Conservation (phyloP, 2,797 vertebrate genomes). For the Lagodon rhomboides region DNA sequence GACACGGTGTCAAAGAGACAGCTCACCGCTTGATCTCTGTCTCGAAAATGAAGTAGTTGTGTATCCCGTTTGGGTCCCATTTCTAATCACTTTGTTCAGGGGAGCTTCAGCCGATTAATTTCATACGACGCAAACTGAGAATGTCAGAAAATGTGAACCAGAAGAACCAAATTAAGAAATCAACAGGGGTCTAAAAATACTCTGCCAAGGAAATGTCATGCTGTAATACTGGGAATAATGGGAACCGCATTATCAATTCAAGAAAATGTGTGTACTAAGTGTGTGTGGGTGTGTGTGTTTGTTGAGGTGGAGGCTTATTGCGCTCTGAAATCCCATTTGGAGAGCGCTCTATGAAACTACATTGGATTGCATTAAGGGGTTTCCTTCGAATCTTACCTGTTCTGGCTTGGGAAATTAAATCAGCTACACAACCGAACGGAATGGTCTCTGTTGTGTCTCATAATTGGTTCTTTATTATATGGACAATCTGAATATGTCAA, state of each 20-base stretch:
- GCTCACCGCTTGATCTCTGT: conserved; percentile 13
- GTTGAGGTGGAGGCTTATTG: background rate
- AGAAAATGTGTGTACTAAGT: background rate
- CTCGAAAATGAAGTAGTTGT: conserved; percentile 15
- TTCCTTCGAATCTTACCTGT: too few species aligned
- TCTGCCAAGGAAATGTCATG: conserved; percentile 34
- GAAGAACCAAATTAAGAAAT: conserved; percentile 46
- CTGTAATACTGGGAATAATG: conserved; percentile 16
- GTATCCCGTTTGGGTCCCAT: conserved; percentile 10
- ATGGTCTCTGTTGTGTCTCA: background rate
- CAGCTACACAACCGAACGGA: background rate
- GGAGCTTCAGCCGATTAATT: conserved; percentile 38
- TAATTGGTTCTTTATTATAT: background rate
- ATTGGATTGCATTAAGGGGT: too few species aligned
- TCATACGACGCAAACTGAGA: conserved; percentile 24
- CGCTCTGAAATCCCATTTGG: background rate
- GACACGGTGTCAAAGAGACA: conserved; percentile 7
- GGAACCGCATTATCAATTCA: conserved; percentile 14
- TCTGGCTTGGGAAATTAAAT: background rate
- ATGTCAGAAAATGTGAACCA: conserved; percentile 31
- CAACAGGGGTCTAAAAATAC: conserved; percentile 54
- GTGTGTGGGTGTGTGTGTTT: background rate
- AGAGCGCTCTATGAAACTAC: background rate
- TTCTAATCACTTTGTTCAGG: conserved; percentile 42
- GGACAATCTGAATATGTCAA: background rate